Conservation (phyloP, 2,797 vertebrate species). For the Ptychobarbus kaznakovi region DNA sequence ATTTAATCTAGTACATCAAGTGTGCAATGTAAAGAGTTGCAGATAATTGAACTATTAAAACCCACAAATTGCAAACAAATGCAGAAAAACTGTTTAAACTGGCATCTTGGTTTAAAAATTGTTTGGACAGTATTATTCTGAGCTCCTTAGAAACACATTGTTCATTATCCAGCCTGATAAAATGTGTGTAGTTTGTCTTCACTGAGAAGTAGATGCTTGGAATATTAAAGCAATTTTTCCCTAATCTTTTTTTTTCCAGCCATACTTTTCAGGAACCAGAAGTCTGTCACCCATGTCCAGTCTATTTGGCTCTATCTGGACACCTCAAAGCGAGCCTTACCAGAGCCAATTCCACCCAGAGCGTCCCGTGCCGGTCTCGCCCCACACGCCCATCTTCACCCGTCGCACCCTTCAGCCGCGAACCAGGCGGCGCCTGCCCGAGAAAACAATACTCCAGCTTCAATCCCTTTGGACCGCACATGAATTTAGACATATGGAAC, state of each 20-base stretch:
- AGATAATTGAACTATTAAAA: not conserved
- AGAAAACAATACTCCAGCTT: slow-evolving; percentile 91
- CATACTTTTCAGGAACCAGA: slow-evolving; percentile 95
- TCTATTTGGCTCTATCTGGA: slow-evolving; percentile 99
- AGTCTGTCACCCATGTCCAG: slow-evolving; percentile 99
- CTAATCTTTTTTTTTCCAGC: slow-evolving; percentile 74
- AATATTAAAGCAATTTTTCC: not conserved
- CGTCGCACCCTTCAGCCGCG: slow-evolving; percentile 83
- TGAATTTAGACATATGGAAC: slow-evolving; percentile 99
- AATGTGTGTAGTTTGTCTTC: not conserved
- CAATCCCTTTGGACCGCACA: slow-evolving; percentile 95
- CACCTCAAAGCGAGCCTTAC: slow-evolving; percentile 92
- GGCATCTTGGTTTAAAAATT: not conserved
- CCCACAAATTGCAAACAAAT: not conserved
- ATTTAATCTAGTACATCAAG: not conserved
- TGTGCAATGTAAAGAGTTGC: not conserved
- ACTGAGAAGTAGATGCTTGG: not conserved
- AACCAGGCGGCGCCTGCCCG: slow-evolving; percentile 83
- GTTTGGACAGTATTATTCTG: not conserved
- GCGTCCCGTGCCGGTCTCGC: slow-evolving; percentile 78
- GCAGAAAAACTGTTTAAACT: not conserved
- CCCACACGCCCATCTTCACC: slow-evolving; percentile 81
- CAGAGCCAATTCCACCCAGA: slow-evolving; percentile 86
- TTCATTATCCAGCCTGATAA: not conserved
- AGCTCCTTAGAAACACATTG: not conserved